A percentile compares a stretch with the other conserved stretches of the same genome.
phyloP scores from a whole-genome alignment of 2,797 vertebrate genomes.

The Pelochelys cantorii region DNA sequence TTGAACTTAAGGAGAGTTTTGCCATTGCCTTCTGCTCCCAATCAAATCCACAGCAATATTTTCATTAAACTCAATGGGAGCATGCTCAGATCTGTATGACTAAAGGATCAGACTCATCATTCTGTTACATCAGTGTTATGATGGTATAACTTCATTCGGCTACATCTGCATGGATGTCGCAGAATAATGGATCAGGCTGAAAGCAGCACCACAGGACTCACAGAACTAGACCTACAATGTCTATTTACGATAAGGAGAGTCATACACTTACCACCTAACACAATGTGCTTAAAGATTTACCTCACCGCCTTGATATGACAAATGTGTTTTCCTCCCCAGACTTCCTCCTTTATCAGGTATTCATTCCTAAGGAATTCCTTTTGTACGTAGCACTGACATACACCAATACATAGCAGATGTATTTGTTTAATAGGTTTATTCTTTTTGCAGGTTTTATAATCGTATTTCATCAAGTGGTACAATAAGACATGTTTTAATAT shows the following conservation, averaged over 20 bases:
- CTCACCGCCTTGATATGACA: slow-evolving; percentile 49
- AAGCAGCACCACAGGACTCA: neutral
- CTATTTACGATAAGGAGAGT: neutral
- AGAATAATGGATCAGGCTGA: neutral
- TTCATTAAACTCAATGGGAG: neutral
- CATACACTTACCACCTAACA: slow-evolving; percentile 24
- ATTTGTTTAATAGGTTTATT: slow-evolving; percentile 83
- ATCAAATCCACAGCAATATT: accelerated
- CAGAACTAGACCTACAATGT: slow-evolving; percentile 33
- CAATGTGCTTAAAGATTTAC: slow-evolving; percentile 62
- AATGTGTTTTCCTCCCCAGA: slow-evolving; percentile 62
- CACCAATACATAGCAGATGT: slow-evolving; percentile 70
- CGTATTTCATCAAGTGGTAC: slow-evolving; percentile 78
- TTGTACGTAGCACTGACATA: slow-evolving; percentile 59
- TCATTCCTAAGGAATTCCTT: slow-evolving; percentile 70
- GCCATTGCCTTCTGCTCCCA: neutral
- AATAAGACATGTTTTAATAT: slow-evolving; percentile 75
- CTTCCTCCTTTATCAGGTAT: slow-evolving; percentile 60
- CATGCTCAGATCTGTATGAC: neutral
- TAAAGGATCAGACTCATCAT: neutral
- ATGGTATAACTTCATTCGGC: neutral
- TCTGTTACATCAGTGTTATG: neutral
- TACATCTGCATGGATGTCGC: neutral
- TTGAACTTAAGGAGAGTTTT: slow-evolving; percentile 28
- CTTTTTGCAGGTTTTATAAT: slow-evolving; percentile 76